These are phyloP conservation scores for Epizoanthus fatuus DNA, from an alignment of 92 coral and sea anemone genomes.

Conservation along the genomic window DNA sequence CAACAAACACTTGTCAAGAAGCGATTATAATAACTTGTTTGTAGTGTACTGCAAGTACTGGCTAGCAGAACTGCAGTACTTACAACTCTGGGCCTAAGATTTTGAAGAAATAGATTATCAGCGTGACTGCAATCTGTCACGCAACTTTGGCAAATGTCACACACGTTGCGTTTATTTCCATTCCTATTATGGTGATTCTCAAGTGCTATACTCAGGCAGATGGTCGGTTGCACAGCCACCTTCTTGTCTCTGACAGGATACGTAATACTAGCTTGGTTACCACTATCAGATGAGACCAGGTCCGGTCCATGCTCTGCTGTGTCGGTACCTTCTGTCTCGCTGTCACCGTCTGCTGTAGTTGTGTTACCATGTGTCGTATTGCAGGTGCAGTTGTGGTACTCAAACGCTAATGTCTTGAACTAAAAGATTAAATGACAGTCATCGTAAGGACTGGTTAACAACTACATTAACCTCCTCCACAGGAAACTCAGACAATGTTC, in stretches of 20 bases:
- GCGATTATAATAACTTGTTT: conserved; percentile 46
- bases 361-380: conserved; percentile 1
- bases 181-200: conserved; percentile 2
- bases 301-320: not conserved
- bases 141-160: conserved; percentile 74
- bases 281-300: conserved; percentile 17
- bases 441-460: no score
- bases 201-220: conserved; percentile 49
- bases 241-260: not conserved
- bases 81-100: conserved; percentile 25
- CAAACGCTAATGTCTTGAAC: conserved; percentile 76
- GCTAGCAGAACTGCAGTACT: not conserved
- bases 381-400: conserved; percentile 85
- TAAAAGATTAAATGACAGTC: conserved; percentile 32
- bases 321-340: conserved; percentile 2
- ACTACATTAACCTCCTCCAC: no score
- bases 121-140: conserved; percentile 29
- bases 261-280: not conserved
- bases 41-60: conserved; percentile 50
- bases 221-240: conserved; percentile 4
- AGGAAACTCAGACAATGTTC: no score
- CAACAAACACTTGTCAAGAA: conserved; percentile 65
- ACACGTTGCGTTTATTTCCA: conserved; percentile 56
- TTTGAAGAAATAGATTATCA: conserved; percentile 25
- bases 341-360: not conserved